Evolutionary conservation across 2,888 invertebrate genomes (phyloP).

Genomic region (Apocheima hispidaria): DNA sequence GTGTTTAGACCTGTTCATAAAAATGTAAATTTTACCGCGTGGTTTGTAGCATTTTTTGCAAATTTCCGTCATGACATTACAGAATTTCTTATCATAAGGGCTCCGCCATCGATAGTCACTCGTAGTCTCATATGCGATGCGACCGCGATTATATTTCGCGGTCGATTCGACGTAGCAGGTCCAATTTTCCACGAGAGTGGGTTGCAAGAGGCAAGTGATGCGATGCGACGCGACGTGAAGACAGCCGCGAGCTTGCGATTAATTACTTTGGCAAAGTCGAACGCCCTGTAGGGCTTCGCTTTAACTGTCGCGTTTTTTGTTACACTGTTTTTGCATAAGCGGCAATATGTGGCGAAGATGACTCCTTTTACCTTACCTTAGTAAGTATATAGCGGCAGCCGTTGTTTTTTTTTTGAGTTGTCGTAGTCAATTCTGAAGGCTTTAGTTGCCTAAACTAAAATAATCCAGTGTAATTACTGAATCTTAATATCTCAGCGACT

Average conservation of each 20-base stretch:
- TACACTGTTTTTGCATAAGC: conserved; percentile 64
- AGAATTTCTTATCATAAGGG: conserved; percentile 11
- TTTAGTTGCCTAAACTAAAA: too few species aligned
- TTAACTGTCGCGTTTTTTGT: conserved; percentile 74
- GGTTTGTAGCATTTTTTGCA: too few species aligned
- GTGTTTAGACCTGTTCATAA: too few species aligned
- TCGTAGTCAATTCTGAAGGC: too few species aligned
- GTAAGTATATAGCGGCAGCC: conserved; percentile 10
- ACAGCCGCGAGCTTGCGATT: conserved; percentile 74
- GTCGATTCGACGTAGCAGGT: conserved; percentile 68
- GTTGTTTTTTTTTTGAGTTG: too few species aligned
- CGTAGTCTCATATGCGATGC: conserved; percentile 32
- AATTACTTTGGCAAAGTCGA: conserved; percentile 78
- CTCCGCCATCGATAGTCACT: conserved; percentile 15
- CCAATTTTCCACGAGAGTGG: conserved; percentile 80
- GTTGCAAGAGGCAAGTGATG: conserved; percentile 68
- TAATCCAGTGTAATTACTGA: too few species aligned
- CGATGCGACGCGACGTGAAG: conserved; percentile 79
- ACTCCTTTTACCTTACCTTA: conserved; percentile 33
- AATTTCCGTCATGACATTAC: not conserved
- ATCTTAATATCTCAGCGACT: too few species aligned
- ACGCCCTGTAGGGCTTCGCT: conserved; percentile 72
- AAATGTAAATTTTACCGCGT: too few species aligned
- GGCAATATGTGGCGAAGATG: conserved; percentile 50
- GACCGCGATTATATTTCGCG: conserved; percentile 66